Percentiles rank a stretch among this genome's conserved stretches.
Evolutionary conservation across 2,113 vertebrate genomes (phyloP).

Genomic region (Lepus timidus): DNA sequence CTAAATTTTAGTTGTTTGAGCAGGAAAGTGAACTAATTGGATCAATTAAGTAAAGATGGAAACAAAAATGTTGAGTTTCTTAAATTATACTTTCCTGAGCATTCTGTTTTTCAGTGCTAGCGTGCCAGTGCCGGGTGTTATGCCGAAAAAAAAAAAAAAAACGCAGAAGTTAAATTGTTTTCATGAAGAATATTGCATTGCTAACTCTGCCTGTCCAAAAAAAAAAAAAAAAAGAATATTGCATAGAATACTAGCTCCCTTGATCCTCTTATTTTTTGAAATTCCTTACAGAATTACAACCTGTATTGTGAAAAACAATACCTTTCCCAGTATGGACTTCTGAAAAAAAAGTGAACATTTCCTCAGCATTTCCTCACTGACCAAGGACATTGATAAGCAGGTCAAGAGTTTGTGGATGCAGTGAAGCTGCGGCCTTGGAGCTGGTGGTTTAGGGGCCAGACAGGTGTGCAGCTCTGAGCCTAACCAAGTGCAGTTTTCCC

Average conservation of each 20-base stretch:
- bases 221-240: neutral
- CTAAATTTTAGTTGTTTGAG: neutral
- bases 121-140: neutral
- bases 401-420: neutral
- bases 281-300: neutral
- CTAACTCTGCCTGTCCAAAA: too few relatives aligned
- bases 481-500: neutral
- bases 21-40: neutral
- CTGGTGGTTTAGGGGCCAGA: too few relatives aligned
- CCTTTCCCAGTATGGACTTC: neutral
- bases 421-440: neutral
- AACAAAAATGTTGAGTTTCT: neutral
- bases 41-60: neutral
- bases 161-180: neutral
- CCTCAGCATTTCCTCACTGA: neutral
- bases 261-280: neutral
- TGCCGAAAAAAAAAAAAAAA: neutral
- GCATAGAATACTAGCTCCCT: neutral
- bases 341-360: neutral
- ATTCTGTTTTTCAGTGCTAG: neutral
- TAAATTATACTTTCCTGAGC: neutral
- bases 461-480: neutral
- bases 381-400: neutral
- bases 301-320: neutral
- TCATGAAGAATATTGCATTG: neutral